phyloP scores from a whole-genome alignment of 2,113 vertebrate genomes.

The Dissostichus mawsoni region DNA sequence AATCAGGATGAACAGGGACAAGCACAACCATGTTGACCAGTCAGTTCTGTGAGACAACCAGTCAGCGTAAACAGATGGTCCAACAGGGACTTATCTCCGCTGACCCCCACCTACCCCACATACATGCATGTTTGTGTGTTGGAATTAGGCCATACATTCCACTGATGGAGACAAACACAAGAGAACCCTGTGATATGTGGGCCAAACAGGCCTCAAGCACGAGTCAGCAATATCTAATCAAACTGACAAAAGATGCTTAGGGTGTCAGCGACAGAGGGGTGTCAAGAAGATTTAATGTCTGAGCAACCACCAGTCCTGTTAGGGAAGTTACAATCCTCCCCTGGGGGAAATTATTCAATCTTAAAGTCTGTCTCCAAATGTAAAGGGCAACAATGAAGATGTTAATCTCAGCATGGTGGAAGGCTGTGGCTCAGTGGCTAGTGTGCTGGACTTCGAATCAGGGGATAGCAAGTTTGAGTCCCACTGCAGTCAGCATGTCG shows the following conservation, averaged over 20 bases:
- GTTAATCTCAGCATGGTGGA: constrained; percentile 8
- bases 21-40: constrained; percentile 58
- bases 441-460: too few relatives aligned
- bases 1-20: not conserved
- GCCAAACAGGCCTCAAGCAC: not conserved
- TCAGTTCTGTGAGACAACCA: constrained; percentile 45
- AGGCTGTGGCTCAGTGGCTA: too few relatives aligned
- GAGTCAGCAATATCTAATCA: constrained; percentile 17
- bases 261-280: not conserved
- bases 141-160: constrained; percentile 70
- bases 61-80: constrained; percentile 74
- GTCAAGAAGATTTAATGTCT: not conserved
- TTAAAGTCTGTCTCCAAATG: constrained; percentile 5
- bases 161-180: constrained; percentile 28
- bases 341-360: not conserved
- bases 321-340: constrained; percentile 5
- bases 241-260: constrained; percentile 18
- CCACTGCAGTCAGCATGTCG: too few relatives aligned
- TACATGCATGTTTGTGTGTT: constrained; percentile 35
- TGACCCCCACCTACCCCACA: not conserved
- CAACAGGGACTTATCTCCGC: constrained; percentile 67
- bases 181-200: constrained; percentile 11
- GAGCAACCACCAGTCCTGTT: not conserved
- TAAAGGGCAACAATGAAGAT: constrained; percentile 18
- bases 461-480: too few relatives aligned